phyloP scores from a whole-genome alignment of 1,140 invertebrate genomes.

The Eriocheir sinensis region DNA sequence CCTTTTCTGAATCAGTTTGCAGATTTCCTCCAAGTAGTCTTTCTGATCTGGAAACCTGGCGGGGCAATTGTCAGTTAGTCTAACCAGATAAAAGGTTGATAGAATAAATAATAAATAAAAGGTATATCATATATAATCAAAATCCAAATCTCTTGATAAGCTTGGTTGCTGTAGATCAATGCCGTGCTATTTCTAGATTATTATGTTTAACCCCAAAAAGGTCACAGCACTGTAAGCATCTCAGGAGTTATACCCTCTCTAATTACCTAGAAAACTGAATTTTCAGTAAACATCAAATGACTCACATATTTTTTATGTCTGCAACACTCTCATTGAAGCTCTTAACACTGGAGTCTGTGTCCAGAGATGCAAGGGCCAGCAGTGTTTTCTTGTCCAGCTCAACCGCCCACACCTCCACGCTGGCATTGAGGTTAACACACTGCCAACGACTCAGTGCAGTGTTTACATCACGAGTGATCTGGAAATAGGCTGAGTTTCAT shows the following conservation, averaged over 20 bases:
- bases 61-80: neutral
- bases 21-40: conserved; percentile 66
- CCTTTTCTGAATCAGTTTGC: conserved; percentile 60
- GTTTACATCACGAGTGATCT: conserved; percentile 65
- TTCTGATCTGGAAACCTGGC: conserved; percentile 67
- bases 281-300: no score
- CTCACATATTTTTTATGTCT: conserved; percentile 65
- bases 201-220: no score
- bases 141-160: no score
- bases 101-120: no score
- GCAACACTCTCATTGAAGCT: conserved; percentile 62
- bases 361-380: conserved; percentile 57
- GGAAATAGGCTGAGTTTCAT: neutral
- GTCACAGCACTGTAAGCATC: no score
- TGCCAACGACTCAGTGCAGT: conserved; percentile 57
- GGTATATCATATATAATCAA: neutral
- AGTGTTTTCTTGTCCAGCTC: conserved; percentile 62
- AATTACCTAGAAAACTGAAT: no score
- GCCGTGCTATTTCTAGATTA: no score
- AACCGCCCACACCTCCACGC: conserved; percentile 68
- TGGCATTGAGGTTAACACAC: conserved; percentile 33
- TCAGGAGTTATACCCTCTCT: no score
- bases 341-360: conserved; percentile 56
- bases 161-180: no score
- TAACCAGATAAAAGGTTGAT: neutral